Evolutionary conservation across 2,888 invertebrate species (phyloP), one percentile per base, ranked within the genome.

Genomic region (Scaptomyza caliginosa): DNA sequence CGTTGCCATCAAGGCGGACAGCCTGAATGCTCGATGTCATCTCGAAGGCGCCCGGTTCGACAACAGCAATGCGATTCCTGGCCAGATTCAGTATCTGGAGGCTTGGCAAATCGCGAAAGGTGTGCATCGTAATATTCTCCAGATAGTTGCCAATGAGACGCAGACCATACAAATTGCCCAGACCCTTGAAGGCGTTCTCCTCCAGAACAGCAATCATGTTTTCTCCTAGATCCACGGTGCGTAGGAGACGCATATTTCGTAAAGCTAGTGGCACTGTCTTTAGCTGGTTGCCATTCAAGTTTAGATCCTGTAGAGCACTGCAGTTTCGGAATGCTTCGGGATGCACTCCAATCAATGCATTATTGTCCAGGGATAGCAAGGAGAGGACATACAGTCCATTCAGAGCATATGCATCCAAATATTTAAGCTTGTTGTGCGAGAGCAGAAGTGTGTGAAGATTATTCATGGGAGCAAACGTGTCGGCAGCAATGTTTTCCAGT

Each of bases 241-340:
- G 94, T 86, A 98, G 92, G 86, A 97, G 93, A 74, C 96, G 94
- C 95, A 97, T 96, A 92, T 96, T 96, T 89, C 95, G 94, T 65
- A 98, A 91, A 21, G 97, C 97, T 84, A 94, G 91, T 40, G 97
- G 97, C 82, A 97, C 94, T 81, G 94, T 93, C 89, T 95, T 95
- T 86, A 98, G 93, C 88, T 94, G 94, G 92, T 98, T 98, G 65
- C 96, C 96, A 92, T 96, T 97, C 88, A 98, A 93, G 93, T 97
- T 96, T 80, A 98, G 93, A 92, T 97, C 97, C 92, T 97, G 96
- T 88, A 98, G 93, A 67, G 96, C 96, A 77, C 96, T 97, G 89
- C 97, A 97, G 92, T 98, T 98, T 86, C 95, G 93, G 89, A 98
- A 97, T 62, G 97, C 96, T 89, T 96, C 96, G 42, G 95, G 94